These are phyloP conservation scores for Notospermus geniculatus DNA, from an alignment of 1,140 invertebrate species.

Conservation along the genomic window DNA sequence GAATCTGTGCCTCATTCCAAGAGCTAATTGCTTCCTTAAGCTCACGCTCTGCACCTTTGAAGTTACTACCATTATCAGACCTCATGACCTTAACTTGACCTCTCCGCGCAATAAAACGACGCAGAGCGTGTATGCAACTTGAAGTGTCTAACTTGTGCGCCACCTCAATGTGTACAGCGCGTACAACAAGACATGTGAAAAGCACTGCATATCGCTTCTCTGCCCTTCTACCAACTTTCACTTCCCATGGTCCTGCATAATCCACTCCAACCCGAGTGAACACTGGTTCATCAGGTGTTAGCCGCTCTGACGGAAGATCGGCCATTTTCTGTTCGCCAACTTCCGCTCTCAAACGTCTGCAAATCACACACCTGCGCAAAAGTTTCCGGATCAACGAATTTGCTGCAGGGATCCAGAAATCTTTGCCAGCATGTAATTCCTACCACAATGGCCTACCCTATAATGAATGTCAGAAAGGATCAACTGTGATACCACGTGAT, in stretches of 20 bases:
- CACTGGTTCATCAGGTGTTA: constrained; percentile 23
- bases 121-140: constrained; percentile 25
- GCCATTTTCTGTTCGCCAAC: too few species aligned
- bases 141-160: constrained; percentile 21
- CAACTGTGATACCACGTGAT: too few species aligned
- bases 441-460: too few species aligned
- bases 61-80: constrained; percentile 24
- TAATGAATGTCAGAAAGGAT: too few species aligned
- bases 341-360: too few species aligned
- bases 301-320: too few species aligned
- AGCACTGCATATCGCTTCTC: constrained; percentile 30
- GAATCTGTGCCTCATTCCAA: too few species aligned
- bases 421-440: too few species aligned
- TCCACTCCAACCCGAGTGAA: constrained; percentile 25
- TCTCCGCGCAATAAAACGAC: constrained; percentile 20
- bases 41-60: constrained; percentile 12
- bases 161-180: constrained; percentile 30
- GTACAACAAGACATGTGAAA: constrained; percentile 25
- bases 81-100: constrained; percentile 19
- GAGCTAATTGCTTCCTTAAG: constrained; percentile 5
- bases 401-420: too few species aligned
- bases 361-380: too few species aligned
- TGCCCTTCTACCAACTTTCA: constrained; percentile 22
- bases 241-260: constrained; percentile 30
- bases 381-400: too few species aligned